Percentiles rank a stretch among this genome's conserved stretches.
phyloP scores from a whole-genome alignment of 2,797 vertebrate species.

The Eidolon dupreanum region DNA sequence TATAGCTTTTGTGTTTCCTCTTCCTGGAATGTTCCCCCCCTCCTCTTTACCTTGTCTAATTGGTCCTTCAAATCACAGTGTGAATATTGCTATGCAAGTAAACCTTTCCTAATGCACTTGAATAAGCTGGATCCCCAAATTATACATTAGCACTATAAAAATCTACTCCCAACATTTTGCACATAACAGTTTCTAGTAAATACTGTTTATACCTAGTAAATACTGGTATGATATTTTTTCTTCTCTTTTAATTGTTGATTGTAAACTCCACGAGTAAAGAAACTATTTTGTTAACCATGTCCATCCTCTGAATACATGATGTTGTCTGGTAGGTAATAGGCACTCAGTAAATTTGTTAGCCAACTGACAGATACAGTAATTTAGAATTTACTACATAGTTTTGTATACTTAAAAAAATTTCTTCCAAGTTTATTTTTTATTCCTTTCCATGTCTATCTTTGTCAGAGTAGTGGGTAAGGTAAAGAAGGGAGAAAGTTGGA shows the following conservation, averaged over 20 bases:
- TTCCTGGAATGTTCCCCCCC: neutral
- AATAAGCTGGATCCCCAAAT: neutral
- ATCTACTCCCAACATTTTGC: neutral
- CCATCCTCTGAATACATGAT: neutral
- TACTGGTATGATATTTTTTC: neutral
- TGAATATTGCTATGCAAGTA: neutral
- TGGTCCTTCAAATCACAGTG: neutral
- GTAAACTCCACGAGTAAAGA: neutral
- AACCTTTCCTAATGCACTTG: neutral
- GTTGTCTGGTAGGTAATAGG: neutral
- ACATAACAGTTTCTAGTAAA: neutral
- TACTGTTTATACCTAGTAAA: neutral
- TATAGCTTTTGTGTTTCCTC: neutral
- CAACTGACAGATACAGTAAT: neutral
- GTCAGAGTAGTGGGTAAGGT: neutral
- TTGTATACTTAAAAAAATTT: neutral
- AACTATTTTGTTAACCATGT: neutral
- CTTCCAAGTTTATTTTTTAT: neutral
- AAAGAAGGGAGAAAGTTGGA: neutral
- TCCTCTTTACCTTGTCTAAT: neutral
- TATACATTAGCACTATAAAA: neutral
- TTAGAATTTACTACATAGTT: neutral
- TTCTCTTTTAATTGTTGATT: neutral
- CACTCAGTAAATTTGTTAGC: neutral
- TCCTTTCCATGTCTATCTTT: neutral